Conservation (phyloP, 2,113 vertebrate species). For the Cnemophilus loriae region DNA sequence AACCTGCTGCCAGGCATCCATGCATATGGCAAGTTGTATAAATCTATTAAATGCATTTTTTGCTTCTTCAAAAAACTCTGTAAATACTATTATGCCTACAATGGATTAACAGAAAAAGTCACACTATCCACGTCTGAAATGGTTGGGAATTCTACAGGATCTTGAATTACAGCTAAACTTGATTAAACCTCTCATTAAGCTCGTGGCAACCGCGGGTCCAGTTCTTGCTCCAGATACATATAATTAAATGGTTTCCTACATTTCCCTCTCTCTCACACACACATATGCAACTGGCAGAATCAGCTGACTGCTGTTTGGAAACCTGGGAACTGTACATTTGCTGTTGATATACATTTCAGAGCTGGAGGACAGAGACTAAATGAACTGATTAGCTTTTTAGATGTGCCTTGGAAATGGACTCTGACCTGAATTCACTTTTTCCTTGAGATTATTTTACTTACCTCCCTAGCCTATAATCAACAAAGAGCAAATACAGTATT, state of each 20-base stretch:
- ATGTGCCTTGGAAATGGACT: slow-evolving; percentile 24
- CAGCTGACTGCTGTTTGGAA: background rate
- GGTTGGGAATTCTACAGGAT: background rate
- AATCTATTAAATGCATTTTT: background rate
- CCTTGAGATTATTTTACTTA: slow-evolving; percentile 1
- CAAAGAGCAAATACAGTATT: background rate
- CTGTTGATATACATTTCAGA: background rate
- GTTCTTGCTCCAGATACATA: background rate
- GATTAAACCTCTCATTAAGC: background rate
- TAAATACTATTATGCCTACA: background rate
- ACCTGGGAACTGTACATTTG: background rate
- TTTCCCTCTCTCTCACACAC: background rate
- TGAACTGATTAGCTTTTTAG: background rate
- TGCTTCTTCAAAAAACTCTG: background rate
- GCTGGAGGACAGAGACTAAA: background rate
- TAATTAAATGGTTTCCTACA: background rate
- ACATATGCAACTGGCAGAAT: background rate
- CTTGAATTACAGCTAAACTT: background rate
- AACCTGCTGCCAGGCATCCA: slow-evolving; percentile 16
- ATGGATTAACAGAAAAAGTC: background rate
- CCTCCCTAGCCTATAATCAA: background rate
- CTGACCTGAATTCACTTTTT: background rate
- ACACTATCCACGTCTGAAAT: background rate
- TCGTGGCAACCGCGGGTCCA: background rate
- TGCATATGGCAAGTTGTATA: background rate